Conservation (phyloP, 2,888 invertebrate species). For the Villa cingulata region DNA sequence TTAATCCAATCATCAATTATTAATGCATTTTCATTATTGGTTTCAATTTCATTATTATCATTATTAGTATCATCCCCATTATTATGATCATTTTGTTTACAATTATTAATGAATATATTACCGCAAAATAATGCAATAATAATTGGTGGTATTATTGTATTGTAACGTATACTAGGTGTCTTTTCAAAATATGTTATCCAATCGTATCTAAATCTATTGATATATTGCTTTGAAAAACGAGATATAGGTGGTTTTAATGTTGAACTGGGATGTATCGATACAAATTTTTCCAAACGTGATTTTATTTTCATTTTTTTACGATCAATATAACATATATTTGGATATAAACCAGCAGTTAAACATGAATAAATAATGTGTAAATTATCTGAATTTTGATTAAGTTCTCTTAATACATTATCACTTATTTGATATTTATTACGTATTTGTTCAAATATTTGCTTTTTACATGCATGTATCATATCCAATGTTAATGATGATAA, state of each 20-base stretch:
- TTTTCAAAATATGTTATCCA: conserved; percentile 89
- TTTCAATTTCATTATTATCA: too few species aligned
- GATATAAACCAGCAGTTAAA: conserved; percentile 78
- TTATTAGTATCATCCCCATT: conserved; percentile 3
- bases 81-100: conserved; percentile 25
- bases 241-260: conserved; percentile 28
- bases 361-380: conserved; percentile 89
- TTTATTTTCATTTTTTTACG: conserved; percentile 46
- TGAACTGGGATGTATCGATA: conserved; percentile 46
- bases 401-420: conserved; percentile 53
- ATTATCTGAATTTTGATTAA: conserved; percentile 69
- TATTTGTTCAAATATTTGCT: conserved; percentile 70
- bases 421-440: conserved; percentile 36
- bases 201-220: conserved; percentile 49
- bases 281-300: conserved; percentile 45
- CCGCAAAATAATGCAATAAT: conserved; percentile 58
- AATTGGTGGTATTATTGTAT: conserved; percentile 67
- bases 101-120: neutral
- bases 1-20: conserved; percentile 63
- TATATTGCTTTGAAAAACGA: conserved; percentile 19
- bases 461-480: conserved; percentile 71
- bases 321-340: conserved; percentile 67
- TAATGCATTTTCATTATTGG: conserved; percentile 31
- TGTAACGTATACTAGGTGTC: conserved; percentile 62
- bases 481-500: conserved; percentile 76